Evolutionary conservation across 2,888 invertebrate species (phyloP), one percentile per base, ranked within the genome.

Genomic region (Cephus nigrinus): DNA sequence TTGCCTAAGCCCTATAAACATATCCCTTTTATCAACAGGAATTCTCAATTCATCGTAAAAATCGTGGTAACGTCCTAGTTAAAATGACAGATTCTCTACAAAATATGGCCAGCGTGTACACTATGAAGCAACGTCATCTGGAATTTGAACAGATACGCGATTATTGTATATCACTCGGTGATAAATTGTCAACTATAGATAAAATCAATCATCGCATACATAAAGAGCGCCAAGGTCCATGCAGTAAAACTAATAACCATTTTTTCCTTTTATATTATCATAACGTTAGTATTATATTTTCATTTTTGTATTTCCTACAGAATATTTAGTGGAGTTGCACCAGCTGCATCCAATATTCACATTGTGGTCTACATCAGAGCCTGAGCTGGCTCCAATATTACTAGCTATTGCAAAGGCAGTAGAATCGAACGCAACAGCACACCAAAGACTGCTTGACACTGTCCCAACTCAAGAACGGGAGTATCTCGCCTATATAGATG

Each of bases 401-500:
- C 89, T 92, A 82, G 92, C 91, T 23, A 91, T 93, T 80, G 92
- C 93, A 9, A 90, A 90, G 83, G 93, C 94, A 11, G 88, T 93
- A 75, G 93, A 93, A 84, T 89, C 91, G 30, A 93, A 92, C 81
- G 91, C 93, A 33, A 86, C 89, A n/a, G 93, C 93, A 11, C 93
- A 94, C 85, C 92, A 92, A 82, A 92, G 92, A 76, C 87, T 93
- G 71, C 88, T 93, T 33, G 91, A 91, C 76, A 89, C 89, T 23
- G 87, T 92, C 73, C 90, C 92, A 1, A 92, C 91, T 82, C 93
- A 93, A 11, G 92, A 93, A 83, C 92, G 92, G 84, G 95, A 95
- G 86, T 95, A 95, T 86, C 90, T 94, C 34, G 92, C 94, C 76
- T 95, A 95, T 86, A 92, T 95, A 74, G 95, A 95, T 82, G 94